A percentile compares a stretch with the other conserved stretches of the same genome.
phyloP scores from a whole-genome alignment of 2,797 vertebrate species.

The Hippopotamyrus pictus region DNA sequence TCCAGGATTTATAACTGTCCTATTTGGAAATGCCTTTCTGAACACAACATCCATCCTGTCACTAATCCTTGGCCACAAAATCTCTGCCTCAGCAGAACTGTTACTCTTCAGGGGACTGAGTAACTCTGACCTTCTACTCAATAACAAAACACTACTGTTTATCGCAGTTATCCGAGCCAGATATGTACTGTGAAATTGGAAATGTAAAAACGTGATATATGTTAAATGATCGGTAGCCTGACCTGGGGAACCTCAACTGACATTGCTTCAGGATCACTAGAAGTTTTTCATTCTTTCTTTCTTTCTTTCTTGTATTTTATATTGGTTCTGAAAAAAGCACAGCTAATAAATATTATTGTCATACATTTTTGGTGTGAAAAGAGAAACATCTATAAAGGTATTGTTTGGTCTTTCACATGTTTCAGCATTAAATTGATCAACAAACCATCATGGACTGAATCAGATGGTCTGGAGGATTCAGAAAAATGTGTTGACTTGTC shows the following conservation, averaged over 20 bases:
- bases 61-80: not conserved
- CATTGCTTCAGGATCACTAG: not conserved
- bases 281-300: not conserved
- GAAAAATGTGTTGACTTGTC: not conserved
- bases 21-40: not conserved
- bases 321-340: not conserved
- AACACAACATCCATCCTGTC: slow-evolving; percentile 9
- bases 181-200: not conserved
- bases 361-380: not conserved
- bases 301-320: not conserved
- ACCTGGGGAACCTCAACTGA: not conserved
- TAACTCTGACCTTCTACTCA: not conserved
- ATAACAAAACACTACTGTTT: not conserved
- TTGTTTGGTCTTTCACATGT: not conserved
- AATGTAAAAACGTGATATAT: not conserved
- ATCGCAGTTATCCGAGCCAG: not conserved
- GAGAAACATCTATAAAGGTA: not conserved
- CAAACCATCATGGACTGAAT: not conserved
- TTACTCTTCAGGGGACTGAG: not conserved
- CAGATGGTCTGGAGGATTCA: not conserved
- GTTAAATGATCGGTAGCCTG: not conserved
- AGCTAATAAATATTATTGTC: not conserved
- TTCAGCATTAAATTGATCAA: not conserved
- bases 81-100: not conserved
- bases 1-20: not conserved